These are phyloP conservation scores for Zhuqinia jingwanae DNA, from an alignment of 2,888 invertebrate species.

Conservation along the genomic window DNA sequence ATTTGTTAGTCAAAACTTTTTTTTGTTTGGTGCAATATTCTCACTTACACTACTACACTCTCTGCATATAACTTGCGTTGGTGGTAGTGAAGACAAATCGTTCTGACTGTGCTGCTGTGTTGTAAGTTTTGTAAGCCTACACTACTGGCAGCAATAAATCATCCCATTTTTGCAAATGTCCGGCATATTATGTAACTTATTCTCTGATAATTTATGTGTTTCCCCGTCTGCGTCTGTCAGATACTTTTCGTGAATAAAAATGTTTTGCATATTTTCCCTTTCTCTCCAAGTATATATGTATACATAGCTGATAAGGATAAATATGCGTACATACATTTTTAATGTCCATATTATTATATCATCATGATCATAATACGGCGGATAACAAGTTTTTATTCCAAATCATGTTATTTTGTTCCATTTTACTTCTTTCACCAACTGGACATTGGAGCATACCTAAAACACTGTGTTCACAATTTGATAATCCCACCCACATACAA, in stretches of 20 bases:
- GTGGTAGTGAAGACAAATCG: conserved; percentile 64
- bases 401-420: neutral
- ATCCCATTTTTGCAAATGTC: conserved; percentile 71
- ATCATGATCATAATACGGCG: neutral
- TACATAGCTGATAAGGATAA: neutral
- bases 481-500: neutral
- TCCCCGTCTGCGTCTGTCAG: conserved; percentile 66
- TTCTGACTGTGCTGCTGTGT: conserved; percentile 59
- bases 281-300: too few relatives aligned
- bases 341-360: too few relatives aligned
- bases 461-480: neutral
- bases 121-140: conserved; percentile 60
- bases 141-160: conserved; percentile 70
- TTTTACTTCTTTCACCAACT: conserved; percentile 25
- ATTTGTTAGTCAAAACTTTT: conserved; percentile 18
- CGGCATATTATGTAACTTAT: conserved; percentile 67
- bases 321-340: too few relatives aligned
- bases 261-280: conserved; percentile 54
- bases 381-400: neutral
- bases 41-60: too few relatives aligned
- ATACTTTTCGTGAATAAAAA: conserved; percentile 67
- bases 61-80: neutral
- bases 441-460: conserved; percentile 26
- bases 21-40: conserved; percentile 13
- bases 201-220: conserved; percentile 70